A percentile compares a stretch with the other conserved stretches of the same genome.
Evolutionary conservation across 2,888 invertebrate species (phyloP).

Genomic region (Drosophila pegasa): DNA sequence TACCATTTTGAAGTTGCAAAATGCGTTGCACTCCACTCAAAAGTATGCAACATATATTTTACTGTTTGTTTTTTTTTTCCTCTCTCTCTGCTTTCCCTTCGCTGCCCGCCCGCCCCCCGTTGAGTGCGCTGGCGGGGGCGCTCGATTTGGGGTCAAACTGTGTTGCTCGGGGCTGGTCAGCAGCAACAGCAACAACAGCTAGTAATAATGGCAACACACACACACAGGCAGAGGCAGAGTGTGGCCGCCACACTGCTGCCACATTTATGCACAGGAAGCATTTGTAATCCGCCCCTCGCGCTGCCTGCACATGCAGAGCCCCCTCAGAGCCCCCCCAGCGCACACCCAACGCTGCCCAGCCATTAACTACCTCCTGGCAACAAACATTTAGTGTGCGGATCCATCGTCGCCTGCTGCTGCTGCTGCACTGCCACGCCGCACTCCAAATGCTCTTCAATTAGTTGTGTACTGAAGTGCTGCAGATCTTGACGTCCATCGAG

Average conservation of each 20-base stretch:
- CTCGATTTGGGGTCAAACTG: constrained; percentile 47
- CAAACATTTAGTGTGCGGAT: constrained; percentile 23
- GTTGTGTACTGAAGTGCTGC: not conserved
- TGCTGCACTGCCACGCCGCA: constrained; percentile 15
- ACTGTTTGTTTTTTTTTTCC: not conserved
- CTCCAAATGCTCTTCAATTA: constrained; percentile 10
- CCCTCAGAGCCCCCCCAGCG: not conserved
- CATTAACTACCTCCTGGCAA: constrained; percentile 15
- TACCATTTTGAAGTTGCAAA: constrained; percentile 71
- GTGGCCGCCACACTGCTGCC: constrained; percentile 50
- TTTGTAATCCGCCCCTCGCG: constrained; percentile 64
- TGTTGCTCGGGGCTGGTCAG: constrained; percentile 60
- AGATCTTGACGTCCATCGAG: not conserved
- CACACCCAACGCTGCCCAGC: constrained; percentile 2
- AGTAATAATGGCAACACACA: constrained; percentile 48
- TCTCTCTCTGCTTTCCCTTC: not conserved
- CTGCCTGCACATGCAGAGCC: constrained; percentile 32
- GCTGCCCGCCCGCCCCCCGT: constrained; percentile 4
- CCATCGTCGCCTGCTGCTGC: constrained; percentile 29
- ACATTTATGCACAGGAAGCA: constrained; percentile 79
- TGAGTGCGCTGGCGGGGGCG: constrained; percentile 32
- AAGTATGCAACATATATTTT: constrained; percentile 66
- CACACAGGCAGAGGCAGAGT: constrained; percentile 13
- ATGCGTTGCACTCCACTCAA: constrained; percentile 71
- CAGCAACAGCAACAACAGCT: constrained; percentile 45